These are phyloP conservation scores for Cydia splendana DNA, from an alignment of 1,140 invertebrate species.

Conservation along the genomic window DNA sequence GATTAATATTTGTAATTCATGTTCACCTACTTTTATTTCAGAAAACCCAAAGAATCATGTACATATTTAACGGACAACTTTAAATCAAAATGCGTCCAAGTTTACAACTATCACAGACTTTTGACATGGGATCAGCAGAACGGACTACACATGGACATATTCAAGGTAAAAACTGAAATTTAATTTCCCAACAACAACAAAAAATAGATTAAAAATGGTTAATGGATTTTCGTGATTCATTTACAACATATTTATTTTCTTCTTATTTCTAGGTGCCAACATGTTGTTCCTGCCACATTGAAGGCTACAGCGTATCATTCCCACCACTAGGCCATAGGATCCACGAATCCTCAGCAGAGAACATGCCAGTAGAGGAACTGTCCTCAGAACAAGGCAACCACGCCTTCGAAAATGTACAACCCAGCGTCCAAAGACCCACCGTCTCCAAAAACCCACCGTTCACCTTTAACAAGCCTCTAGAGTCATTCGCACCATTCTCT, in stretches of 20 bases:
- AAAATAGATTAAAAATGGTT: not conserved
- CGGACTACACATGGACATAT: constrained; percentile 92
- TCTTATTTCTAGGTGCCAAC: constrained; percentile 84
- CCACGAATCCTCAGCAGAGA: constrained; percentile 72
- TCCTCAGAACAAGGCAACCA: constrained; percentile 69
- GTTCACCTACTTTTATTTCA: constrained; percentile 65
- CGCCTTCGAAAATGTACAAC: constrained; percentile 71
- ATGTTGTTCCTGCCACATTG: constrained; percentile 91
- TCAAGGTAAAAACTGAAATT: constrained; percentile 81
- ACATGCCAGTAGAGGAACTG: constrained; percentile 76
- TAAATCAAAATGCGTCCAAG: constrained; percentile 90
- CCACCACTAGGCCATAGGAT: constrained; percentile 78
- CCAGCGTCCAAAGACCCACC: constrained; percentile 61
- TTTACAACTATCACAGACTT: constrained; percentile 93
- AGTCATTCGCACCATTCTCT: constrained; percentile 57
- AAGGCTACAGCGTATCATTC: constrained; percentile 85
- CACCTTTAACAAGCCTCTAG: constrained; percentile 57
- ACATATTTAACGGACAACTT: constrained; percentile 90
- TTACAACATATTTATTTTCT: not conserved
- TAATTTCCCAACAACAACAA: not conserved
- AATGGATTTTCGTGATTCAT: not conserved
- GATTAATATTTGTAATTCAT: no score
- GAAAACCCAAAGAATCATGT: constrained; percentile 86
- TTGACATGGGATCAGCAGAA: constrained; percentile 90
- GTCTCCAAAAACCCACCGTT: constrained; percentile 57